A percentile compares a stretch with the other conserved stretches of the same genome.
These are phyloP conservation scores for Pterois miles DNA, from an alignment of 2,797 vertebrate genomes.

Conservation along the genomic window DNA sequence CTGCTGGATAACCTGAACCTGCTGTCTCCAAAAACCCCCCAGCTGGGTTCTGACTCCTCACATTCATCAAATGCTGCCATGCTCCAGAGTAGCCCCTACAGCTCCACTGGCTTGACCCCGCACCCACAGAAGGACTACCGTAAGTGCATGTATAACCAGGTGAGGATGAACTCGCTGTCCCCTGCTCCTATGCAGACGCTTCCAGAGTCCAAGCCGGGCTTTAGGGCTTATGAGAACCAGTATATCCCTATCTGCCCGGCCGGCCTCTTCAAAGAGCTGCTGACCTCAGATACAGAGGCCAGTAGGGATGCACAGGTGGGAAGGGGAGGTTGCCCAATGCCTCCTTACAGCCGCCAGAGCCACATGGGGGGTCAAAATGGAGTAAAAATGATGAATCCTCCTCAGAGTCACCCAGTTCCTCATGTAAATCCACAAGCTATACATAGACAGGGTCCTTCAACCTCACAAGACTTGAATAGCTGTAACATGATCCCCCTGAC, in stretches of 20 bases:
- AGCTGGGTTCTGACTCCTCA: constrained; percentile 79
- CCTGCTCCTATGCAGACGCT: constrained; percentile 88
- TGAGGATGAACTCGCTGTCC: constrained; percentile 86
- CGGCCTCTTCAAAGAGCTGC: constrained; percentile 93
- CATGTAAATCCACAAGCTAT: constrained; percentile 69
- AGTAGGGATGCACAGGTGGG: constrained; percentile 81
- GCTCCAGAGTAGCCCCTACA: constrained; percentile 89
- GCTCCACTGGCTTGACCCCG: constrained; percentile 81
- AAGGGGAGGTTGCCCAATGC: constrained; percentile 71
- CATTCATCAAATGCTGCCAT: constrained; percentile 86
- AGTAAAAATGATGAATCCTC: constrained; percentile 81
- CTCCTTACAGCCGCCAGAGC: constrained; percentile 74
- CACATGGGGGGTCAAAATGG: constrained; percentile 78
- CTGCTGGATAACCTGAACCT: constrained; percentile 96
- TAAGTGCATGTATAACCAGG: constrained; percentile 89
- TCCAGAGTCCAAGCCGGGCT: constrained; percentile 88
- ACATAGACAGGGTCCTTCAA: constrained; percentile 81
- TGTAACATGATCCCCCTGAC: constrained; percentile 86
- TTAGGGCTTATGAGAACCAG: constrained; percentile 85
- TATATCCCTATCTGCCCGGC: constrained; percentile 85
- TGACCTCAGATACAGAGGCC: constrained; percentile 89
- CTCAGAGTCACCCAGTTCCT: constrained; percentile 72
- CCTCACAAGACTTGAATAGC: constrained; percentile 85
- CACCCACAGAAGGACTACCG: constrained; percentile 89
- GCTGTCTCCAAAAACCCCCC: constrained; percentile 88